Evolutionary conservation across 2,888 invertebrate species (phyloP), one percentile per base, ranked within the genome.

Genomic region (Phaedon cochleariae): DNA sequence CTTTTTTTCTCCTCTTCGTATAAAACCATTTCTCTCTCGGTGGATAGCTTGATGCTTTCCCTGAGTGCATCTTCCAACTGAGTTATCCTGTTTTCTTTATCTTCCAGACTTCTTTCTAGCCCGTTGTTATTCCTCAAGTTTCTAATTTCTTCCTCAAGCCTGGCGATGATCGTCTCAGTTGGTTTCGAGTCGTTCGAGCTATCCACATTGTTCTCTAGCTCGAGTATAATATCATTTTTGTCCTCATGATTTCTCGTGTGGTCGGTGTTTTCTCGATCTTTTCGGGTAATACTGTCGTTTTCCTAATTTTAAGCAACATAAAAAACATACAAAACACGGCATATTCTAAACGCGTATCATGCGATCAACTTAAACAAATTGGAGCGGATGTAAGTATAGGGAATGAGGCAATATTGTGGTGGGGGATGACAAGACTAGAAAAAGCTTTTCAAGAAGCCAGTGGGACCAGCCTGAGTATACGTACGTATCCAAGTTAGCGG

Each of bases 361-460:
- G 65, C 65, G 67, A 65, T 66, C 64, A 68, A 61, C 61, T 64
- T 54, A 68, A 71, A 64, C 51, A 63, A 71, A 64, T 37, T 71
- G 68, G 68, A 73, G 67, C 60, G 71, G 69, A 73, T 75, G 45
- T 45, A 74, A 73, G 68, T 67, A 61, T 49, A 49, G 69, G 77
- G 82, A 81, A 82, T 81, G 82, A 81, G 82, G 82, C 82, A 79
- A 76, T 72, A 80, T 81, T 78, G 77, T 77, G 64, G 73, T 66
- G 62, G 68, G 68, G 59, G 65, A 64, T 70, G 69, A 70, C 70
- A 69, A 69, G 73, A 75, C 93, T 94, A 95, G 90, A 95, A 95
- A 89, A 95, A 94, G 90, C 94, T 94, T 90, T 95, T 95, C 86
- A 95, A 90, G 90, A 95, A 95, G 87, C 94, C 94, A 86, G 94